Evolutionary conservation across 2,113 vertebrate genomes (phyloP).

Genomic region (Saccopteryx bilineata): DNA sequence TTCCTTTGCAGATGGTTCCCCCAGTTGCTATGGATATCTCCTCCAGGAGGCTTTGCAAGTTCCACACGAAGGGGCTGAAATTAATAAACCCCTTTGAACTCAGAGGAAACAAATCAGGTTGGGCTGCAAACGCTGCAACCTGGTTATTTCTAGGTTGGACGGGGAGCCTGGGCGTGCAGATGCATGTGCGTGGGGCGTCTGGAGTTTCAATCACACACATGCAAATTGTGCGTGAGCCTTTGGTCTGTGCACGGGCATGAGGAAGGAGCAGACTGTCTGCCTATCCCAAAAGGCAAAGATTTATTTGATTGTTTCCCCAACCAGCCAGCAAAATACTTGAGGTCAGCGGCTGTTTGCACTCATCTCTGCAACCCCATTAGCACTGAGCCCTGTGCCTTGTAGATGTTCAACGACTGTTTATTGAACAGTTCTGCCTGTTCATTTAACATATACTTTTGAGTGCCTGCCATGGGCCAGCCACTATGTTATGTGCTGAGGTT

Average conservation of each 20-base stretch:
- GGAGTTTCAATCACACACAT: background rate
- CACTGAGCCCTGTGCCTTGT: background rate
- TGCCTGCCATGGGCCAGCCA: background rate
- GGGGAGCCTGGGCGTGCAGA: background rate
- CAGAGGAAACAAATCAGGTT: conserved; percentile 57
- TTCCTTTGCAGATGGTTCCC: conserved; percentile 17
- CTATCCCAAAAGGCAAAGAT: background rate
- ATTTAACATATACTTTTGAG: background rate
- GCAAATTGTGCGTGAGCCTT: background rate
- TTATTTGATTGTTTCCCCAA: background rate
- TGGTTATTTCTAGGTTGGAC: conserved; percentile 33
- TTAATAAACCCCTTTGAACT: conserved; percentile 75
- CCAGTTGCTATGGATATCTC: conserved; percentile 73
- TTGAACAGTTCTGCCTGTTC: conserved; percentile 15
- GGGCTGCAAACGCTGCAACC: background rate
- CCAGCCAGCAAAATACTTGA: background rate
- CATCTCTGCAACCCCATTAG: background rate
- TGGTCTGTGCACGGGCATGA: background rate
- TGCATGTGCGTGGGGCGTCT: accelerated
- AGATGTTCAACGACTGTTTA: background rate
- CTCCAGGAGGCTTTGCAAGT: conserved; percentile 64
- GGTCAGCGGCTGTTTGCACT: background rate
- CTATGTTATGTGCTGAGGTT: background rate
- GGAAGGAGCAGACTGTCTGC: background rate
- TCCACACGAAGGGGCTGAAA: conserved; percentile 70